A percentile compares a stretch with the other conserved stretches of the same genome.
phyloP scores from a whole-genome alignment of 2,797 vertebrate genomes.

The Taeniopygia guttata region DNA sequence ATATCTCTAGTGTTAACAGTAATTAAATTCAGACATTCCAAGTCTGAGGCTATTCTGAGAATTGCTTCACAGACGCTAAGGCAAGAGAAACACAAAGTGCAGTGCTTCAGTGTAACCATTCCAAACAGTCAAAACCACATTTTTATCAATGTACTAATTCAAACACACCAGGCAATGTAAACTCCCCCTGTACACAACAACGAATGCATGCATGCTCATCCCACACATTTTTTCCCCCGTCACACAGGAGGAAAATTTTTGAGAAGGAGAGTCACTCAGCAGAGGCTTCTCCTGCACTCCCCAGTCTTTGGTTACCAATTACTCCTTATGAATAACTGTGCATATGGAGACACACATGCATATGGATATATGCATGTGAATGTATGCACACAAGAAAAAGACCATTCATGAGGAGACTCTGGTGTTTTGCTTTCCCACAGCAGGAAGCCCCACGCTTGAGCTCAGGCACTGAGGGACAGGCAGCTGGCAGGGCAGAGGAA shows the following conservation, averaged over 20 bases:
- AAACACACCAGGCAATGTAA: not conserved
- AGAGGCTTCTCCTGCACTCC: not conserved
- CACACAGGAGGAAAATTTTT: not conserved
- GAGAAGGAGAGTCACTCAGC: not conserved
- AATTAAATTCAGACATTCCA: conserved; percentile 4
- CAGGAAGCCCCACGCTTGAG: not conserved
- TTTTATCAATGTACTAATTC: not conserved
- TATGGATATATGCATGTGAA: not conserved
- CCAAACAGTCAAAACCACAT: conserved; percentile 12
- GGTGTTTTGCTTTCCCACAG: not conserved
- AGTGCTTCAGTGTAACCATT: not conserved
- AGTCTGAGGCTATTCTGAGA: not conserved
- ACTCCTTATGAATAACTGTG: not conserved
- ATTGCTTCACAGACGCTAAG: not conserved
- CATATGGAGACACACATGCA: not conserved
- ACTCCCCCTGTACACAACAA: not conserved
- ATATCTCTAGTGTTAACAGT: not conserved
- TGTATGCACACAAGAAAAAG: not conserved
- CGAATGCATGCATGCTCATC: not conserved
- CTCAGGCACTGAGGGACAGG: fast-evolving
- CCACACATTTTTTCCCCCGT: not conserved
- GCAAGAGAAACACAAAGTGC: not conserved
- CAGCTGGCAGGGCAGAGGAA: not conserved
- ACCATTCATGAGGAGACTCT: not conserved
- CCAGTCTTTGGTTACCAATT: not conserved